Conservation (phyloP, 2,888 invertebrate species). For the Fragum fragum region DNA sequence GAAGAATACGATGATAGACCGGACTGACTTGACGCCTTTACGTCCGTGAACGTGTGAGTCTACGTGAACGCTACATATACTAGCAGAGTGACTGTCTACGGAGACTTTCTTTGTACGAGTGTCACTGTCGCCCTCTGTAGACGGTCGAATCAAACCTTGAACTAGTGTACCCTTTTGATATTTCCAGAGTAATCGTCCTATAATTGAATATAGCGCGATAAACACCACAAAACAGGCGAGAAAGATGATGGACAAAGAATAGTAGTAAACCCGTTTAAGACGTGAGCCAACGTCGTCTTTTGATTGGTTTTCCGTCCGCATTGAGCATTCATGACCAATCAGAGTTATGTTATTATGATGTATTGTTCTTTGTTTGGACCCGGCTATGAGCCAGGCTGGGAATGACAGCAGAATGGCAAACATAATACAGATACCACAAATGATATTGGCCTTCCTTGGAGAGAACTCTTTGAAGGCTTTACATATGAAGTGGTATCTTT, state of each 20-base stretch:
- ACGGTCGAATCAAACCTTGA: constrained; percentile 21
- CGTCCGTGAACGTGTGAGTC: constrained; percentile 21
- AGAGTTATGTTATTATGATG: constrained; percentile 31
- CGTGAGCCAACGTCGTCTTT: not conserved
- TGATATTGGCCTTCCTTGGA: constrained; percentile 64
- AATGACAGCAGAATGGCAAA: constrained; percentile 47
- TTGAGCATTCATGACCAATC: constrained; percentile 68
- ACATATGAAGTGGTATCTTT: constrained; percentile 71
- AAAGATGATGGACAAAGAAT: constrained; percentile 50
- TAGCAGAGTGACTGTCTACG: constrained; percentile 32
- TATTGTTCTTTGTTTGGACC: constrained; percentile 42
- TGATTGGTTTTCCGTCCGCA: constrained; percentile 40
- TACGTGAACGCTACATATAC: constrained; percentile 15
- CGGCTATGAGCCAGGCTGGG: constrained; percentile 65
- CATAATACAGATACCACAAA: constrained; percentile 60
- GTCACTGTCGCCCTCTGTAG: not conserved
- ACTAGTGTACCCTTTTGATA: constrained; percentile 50
- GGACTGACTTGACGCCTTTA: constrained; percentile 48
- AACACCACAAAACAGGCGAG: constrained; percentile 52
- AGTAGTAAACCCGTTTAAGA: constrained; percentile 52
- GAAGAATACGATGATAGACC: constrained; percentile 69
- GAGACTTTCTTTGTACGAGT: constrained; percentile 28
- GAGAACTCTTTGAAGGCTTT: constrained; percentile 61
- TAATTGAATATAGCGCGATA: constrained; percentile 53
- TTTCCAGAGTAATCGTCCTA: constrained; percentile 52